Conservation (phyloP, 92 coral and sea anemone species). For the Zoanthus sociatus region DNA sequence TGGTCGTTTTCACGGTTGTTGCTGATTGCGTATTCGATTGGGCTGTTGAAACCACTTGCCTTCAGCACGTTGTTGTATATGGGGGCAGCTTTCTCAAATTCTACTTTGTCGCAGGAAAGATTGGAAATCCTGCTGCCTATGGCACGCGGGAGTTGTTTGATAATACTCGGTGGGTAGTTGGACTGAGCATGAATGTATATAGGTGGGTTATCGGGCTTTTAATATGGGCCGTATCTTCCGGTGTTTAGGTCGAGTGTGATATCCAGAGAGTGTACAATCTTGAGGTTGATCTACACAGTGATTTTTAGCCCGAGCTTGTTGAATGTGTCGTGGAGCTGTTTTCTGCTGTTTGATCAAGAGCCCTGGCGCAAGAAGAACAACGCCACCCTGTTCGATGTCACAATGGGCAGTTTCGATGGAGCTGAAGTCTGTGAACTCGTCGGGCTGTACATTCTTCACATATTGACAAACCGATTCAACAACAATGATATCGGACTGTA, state of each 20-base stretch:
- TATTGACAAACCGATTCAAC: no score
- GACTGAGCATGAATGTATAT: conserved; percentile 36
- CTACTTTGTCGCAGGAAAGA: conserved; percentile 7
- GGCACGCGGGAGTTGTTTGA: conserved; percentile 23
- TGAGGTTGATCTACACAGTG: not conserved
- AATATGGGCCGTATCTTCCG: conserved; percentile 27
- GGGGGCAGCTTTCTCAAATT: not conserved
- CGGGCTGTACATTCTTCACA: no score
- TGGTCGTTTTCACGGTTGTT: no score
- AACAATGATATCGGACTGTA: no score
- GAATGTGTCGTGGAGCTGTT: conserved; percentile 8
- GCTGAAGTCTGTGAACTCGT: no score
- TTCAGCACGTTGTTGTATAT: no score
- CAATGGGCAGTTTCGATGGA: no score
- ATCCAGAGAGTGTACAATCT: conserved; percentile 34
- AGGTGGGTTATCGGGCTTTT: conserved; percentile 39
- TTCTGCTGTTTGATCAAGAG: not conserved
- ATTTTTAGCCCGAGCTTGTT: not conserved
- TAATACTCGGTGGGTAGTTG: conserved; percentile 39
- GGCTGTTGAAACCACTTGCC: no score
- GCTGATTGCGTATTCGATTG: no score
- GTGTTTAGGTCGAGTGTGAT: conserved; percentile 16
- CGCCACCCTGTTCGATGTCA: no score
- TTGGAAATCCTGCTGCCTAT: conserved; percentile 18
- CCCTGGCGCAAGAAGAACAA: no score